These are phyloP conservation scores for Amphipyra tragopoginis DNA, from an alignment of 2,888 invertebrate species.

Conservation along the genomic window DNA sequence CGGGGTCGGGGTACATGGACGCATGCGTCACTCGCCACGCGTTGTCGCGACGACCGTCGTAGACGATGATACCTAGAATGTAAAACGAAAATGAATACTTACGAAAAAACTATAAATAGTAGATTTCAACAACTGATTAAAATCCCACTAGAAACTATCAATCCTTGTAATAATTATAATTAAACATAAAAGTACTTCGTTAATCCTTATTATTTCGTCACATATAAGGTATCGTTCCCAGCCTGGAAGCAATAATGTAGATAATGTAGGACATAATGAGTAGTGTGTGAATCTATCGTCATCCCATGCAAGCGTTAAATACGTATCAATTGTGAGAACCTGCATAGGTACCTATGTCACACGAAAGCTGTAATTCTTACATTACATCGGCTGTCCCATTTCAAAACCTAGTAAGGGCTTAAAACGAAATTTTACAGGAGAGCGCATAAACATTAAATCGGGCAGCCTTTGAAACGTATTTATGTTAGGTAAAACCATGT, in stretches of 20 bases:
- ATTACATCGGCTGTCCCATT: too few species aligned
- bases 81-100: background rate
- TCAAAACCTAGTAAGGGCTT: too few species aligned
- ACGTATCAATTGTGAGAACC: slow-evolving; percentile 34
- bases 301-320: slow-evolving; percentile 7
- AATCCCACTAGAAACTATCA: too few species aligned
- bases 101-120: too few species aligned
- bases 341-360: background rate
- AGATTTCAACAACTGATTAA: too few species aligned
- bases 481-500: too few species aligned
- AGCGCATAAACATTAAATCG: too few species aligned
- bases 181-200: background rate
- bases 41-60: slow-evolving; percentile 93
- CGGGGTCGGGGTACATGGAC: slow-evolving; percentile 96
- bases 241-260: background rate
- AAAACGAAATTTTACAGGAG: too few species aligned
- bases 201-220: background rate
- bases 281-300: slow-evolving; percentile 22
- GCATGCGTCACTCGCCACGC: slow-evolving; percentile 95
- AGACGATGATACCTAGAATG: slow-evolving; percentile 86
- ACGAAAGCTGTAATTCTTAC: background rate
- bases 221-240: slow-evolving; percentile 20
- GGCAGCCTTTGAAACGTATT: too few species aligned
- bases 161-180: too few species aligned
- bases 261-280: slow-evolving; percentile 4